These are phyloP conservation scores for Rhipidura dahli DNA, from an alignment of 2,113 vertebrate genomes.

Conservation along the genomic window DNA sequence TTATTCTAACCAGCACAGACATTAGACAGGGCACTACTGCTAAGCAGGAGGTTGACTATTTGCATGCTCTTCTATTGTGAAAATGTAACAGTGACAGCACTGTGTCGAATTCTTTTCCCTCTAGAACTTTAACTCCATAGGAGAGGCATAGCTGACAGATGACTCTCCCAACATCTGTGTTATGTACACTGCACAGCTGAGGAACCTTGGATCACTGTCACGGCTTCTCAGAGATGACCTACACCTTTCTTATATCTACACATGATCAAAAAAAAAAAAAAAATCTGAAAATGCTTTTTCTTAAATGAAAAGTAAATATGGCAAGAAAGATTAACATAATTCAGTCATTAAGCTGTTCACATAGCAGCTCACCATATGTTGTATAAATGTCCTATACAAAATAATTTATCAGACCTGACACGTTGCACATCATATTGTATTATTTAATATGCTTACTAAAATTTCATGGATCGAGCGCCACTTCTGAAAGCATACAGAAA, in stretches of 20 bases:
- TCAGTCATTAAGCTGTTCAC: slow-evolving; percentile 77
- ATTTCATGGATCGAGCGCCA: slow-evolving; percentile 75
- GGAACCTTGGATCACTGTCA: slow-evolving; percentile 86
- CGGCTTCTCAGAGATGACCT: slow-evolving; percentile 71
- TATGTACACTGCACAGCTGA: slow-evolving; percentile 96
- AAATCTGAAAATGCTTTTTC: slow-evolving; percentile 36
- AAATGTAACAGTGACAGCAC: slow-evolving; percentile 98
- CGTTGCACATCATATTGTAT: slow-evolving; percentile 76
- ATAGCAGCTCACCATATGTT: slow-evolving; percentile 74
- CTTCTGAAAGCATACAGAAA: slow-evolving; percentile 70
- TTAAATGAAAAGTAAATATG: slow-evolving; percentile 68
- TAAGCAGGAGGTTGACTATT: slow-evolving; percentile 90
- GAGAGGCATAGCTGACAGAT: slow-evolving; percentile 99
- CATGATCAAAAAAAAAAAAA: slow-evolving; percentile 11
- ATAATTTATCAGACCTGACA: slow-evolving; percentile 80
- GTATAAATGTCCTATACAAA: slow-evolving; percentile 76
- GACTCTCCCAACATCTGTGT: slow-evolving; percentile 99
- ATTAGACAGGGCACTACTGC: slow-evolving; percentile 88
- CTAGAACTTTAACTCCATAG: slow-evolving; percentile 91
- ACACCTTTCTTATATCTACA: slow-evolving; percentile 62
- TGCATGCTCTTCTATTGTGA: slow-evolving; percentile 97
- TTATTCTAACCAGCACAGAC: slow-evolving; percentile 87
- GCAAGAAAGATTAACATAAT: slow-evolving; percentile 75
- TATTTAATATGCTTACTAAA: slow-evolving; percentile 81
- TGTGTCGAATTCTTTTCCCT: slow-evolving; percentile 98